These are phyloP conservation scores for Acanthis flammea DNA, from an alignment of 2,797 vertebrate species.

Conservation along the genomic window DNA sequence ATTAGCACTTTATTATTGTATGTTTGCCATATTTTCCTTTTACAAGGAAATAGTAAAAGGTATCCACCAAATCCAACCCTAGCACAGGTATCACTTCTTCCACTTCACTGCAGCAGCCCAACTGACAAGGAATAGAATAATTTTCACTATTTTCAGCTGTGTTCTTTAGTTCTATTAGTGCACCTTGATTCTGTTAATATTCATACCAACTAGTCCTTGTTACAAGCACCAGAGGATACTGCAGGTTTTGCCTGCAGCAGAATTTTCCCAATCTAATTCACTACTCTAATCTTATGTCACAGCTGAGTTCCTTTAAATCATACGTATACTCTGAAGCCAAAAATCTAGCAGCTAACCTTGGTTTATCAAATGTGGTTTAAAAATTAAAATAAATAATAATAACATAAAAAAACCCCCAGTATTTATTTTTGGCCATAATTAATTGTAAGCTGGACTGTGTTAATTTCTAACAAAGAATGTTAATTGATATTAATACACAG, in stretches of 20 bases:
- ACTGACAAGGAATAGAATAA: neutral
- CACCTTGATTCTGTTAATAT: neutral
- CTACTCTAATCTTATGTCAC: slow-evolving; percentile 40
- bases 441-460: neutral
- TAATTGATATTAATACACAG: neutral
- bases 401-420: neutral
- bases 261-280: slow-evolving; percentile 42
- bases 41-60: neutral
- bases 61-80: neutral
- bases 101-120: neutral
- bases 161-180: neutral
- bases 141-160: neutral
- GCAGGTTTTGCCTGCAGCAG: slow-evolving; percentile 26
- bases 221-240: neutral
- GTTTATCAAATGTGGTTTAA: neutral
- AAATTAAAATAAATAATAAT: neutral
- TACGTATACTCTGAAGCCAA: neutral
- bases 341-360: neutral
- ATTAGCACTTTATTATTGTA: neutral
- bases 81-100: neutral
- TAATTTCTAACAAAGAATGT: neutral
- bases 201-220: neutral
- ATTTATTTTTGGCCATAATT: neutral
- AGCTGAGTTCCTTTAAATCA: slow-evolving; percentile 37
- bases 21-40: neutral